Evolutionary conservation across 2,797 vertebrate genomes (phyloP), one percentile per base, ranked within the genome.

Genomic region (Anabas testudineus): DNA sequence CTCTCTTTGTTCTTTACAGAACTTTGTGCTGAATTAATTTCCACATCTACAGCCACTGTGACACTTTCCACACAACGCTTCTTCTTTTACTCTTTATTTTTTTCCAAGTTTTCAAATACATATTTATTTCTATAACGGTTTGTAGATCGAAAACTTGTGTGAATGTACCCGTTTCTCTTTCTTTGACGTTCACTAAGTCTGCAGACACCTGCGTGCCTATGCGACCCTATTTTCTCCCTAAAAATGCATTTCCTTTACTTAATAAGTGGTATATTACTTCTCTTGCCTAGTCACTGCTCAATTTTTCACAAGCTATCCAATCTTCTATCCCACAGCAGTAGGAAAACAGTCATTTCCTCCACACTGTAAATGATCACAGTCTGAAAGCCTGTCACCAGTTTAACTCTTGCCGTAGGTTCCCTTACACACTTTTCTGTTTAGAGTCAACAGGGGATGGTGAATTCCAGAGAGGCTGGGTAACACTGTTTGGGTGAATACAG

Each of bases 401-500:
- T 4, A 10, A 66, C 62, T 64, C 56, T 34, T 49, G 28, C 71
- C 37, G 16, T 4, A 64, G 71, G 49, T 62, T 56, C 67, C 52
- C 48, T 57, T 12, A 1, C 66, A 59, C 54, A n/a, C 62, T 56
- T 36, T 24, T 43, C 74, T 70, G 68, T 81, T 78, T 82, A 52
- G 67, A 86, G 83, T 82, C 85, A 80, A 62, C 74, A 62, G 81
- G 71, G 72, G 72, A 70, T 2, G 13, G 24, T 10, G 74, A 72
- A 84, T 81, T 62, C 83, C 57, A 1, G 60, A 56, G 84, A 76
- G 84, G 70, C 66, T 30, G 22, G 55, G 62, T 30, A 39, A 36
- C 55, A 30, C 47, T 58, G 77, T 84, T 80, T 82, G 72, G 78
- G 78, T 71, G 84, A 82, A 78, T 64, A 49, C 76, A 74, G 86